Evolutionary conservation across 2,797 vertebrate species (phyloP).

Genomic region (Myotis pilosus): DNA sequence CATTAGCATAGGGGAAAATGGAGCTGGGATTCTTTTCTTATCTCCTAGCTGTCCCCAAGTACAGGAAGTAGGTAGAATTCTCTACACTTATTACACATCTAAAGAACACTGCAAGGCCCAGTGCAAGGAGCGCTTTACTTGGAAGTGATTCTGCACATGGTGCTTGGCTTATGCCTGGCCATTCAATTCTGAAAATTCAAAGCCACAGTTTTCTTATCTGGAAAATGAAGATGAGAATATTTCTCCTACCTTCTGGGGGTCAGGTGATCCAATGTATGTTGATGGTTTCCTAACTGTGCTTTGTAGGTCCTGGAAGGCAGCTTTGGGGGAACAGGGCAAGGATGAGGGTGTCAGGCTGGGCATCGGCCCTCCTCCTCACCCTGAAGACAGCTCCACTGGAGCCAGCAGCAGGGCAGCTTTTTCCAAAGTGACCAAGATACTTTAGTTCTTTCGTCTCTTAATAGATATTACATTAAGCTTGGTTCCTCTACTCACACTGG

Average conservation of each 20-base stretch:
- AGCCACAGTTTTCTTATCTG: neutral
- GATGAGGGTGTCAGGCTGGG: neutral
- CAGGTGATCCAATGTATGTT: neutral
- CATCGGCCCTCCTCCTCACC: accelerated
- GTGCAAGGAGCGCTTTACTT: neutral
- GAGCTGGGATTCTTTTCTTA: neutral
- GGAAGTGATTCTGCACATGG: accelerated
- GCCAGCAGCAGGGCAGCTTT: neutral
- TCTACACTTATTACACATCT: neutral
- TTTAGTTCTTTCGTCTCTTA: neutral
- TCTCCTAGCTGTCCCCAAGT: neutral
- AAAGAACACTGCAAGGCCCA: neutral
- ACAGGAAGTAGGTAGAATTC: neutral
- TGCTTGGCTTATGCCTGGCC: neutral
- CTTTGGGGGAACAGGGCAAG: neutral
- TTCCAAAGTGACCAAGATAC: neutral
- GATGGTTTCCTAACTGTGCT: neutral
- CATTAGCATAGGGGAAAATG: neutral
- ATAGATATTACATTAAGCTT: neutral
- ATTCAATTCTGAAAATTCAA: neutral
- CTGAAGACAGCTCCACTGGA: neutral
- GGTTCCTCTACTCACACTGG: neutral
- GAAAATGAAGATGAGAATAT: neutral
- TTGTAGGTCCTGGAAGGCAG: neutral
- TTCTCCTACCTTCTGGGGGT: neutral